Base-by-base conservation (phyloP, 1,140 invertebrate genomes). In the Bathynomus jamesi region DNA sequence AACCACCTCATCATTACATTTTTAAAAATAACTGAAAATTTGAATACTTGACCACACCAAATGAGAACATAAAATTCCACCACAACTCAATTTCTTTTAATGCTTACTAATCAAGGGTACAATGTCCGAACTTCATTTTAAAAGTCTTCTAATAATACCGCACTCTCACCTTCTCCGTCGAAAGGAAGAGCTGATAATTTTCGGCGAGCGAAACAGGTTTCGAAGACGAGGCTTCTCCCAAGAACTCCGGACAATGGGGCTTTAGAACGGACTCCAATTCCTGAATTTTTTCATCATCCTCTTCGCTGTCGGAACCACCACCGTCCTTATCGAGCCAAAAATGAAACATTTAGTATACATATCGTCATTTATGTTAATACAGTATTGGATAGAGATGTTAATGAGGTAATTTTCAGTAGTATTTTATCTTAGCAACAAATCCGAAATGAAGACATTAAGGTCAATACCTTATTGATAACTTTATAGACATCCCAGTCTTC, bases 401-500 rank as follows among this genome's bases (percentile, higher is more conserved):
- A n/a, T n/a, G n/a, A n/a, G n/a, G n/a, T n/a, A n/a, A n/a, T n/a
- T n/a, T n/a, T n/a, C n/a, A n/a, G n/a, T n/a, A n/a, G n/a, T n/a
- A n/a, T n/a, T n/a, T n/a, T n/a, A n/a, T n/a, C n/a, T n/a, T n/a
- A n/a, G n/a, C n/a, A n/a, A n/a, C n/a, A n/a, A n/a, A n/a, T n/a
- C n/a, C n/a, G n/a, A n/a, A n/a, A n/a, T n/a, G n/a, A n/a, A n/a
- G n/a, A n/a, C n/a, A n/a, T n/a, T n/a, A n/a, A n/a, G n/a, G n/a
- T n/a, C n/a, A n/a, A n/a, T 83, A 92, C 91, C 82, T 87, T 87
- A 80, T 89, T 91, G 65, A 95, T 94, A 61, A 89, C 90, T 85
- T 96, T 96, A 80, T 97, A 97, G 2, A 96, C 93, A 83, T 96
- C 92, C 94, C 94, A 97, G 81, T 97, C 94, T 81, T 94, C 92